phyloP scores from a whole-genome alignment of 2,888 invertebrate species.

The Rotaria magnacalcarata region DNA sequence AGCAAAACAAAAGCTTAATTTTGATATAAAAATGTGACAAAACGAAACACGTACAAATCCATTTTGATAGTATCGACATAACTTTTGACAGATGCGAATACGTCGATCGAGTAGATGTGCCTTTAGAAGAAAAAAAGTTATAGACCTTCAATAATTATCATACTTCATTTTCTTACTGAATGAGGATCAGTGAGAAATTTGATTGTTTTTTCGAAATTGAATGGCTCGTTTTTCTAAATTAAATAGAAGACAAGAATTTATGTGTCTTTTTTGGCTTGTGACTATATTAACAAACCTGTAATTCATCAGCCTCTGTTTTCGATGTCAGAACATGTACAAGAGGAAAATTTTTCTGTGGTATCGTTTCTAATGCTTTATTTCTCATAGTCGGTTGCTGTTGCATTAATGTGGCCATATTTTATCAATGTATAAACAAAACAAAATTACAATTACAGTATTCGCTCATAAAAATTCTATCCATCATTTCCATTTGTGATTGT shows the following conservation, averaged over 20 bases:
- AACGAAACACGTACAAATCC: slow-evolving; percentile 57
- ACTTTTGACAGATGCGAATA: slow-evolving; percentile 54
- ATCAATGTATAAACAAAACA: background rate
- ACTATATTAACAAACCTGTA: background rate
- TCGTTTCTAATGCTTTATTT: background rate
- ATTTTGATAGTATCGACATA: slow-evolving; percentile 53
- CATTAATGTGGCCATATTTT: background rate
- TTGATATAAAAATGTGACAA: background rate
- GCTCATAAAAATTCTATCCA: background rate
- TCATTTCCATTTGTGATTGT: background rate
- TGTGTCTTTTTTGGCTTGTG: background rate
- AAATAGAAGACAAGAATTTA: background rate
- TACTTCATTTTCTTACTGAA: slow-evolving; percentile 50
- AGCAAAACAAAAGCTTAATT: background rate
- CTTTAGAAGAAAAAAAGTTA: slow-evolving; percentile 49
- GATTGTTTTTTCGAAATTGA: slow-evolving; percentile 55
- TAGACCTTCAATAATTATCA: background rate
- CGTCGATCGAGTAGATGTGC: slow-evolving; percentile 56
- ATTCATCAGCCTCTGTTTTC: background rate
- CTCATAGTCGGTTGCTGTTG: background rate
- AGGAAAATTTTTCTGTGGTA: background rate
- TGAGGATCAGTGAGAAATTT: slow-evolving; percentile 58
- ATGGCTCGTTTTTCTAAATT: slow-evolving; percentile 50
- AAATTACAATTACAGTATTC: background rate
- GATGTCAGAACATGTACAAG: slow-evolving; percentile 30